Conservation (phyloP, 1,140 invertebrate species). For the Pseudoatta argentina region DNA sequence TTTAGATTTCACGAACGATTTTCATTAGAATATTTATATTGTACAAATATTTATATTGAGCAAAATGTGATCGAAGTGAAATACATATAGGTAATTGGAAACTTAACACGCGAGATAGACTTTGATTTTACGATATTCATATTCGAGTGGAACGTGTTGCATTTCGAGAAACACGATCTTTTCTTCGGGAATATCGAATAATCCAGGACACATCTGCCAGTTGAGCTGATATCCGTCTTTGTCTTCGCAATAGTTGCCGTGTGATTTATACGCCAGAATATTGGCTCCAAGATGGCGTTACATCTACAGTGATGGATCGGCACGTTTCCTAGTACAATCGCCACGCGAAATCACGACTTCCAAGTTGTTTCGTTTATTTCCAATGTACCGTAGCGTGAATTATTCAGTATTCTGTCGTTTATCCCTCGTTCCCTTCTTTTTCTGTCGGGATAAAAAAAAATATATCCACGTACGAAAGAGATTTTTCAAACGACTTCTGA, state of each 20-base stretch:
- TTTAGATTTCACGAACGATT: neutral
- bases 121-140: conserved; percentile 47
- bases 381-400: conserved; percentile 25
- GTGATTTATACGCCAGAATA: conserved; percentile 79
- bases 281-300: conserved; percentile 78
- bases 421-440: too few species aligned
- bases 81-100: conserved; percentile 44
- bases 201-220: conserved; percentile 72
- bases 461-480: neutral
- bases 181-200: conserved; percentile 67
- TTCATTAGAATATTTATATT: neutral
- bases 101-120: conserved; percentile 37
- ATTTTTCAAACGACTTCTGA: conserved; percentile 7
- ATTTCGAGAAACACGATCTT: conserved; percentile 55
- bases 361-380: conserved; percentile 55
- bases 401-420: conserved; percentile 15
- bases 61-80: conserved; percentile 16
- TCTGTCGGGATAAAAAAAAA: neutral
- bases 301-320: conserved; percentile 74
- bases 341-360: conserved; percentile 53
- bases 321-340: conserved; percentile 62
- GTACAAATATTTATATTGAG: neutral
- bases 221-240: conserved; percentile 77
- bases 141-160: conserved; percentile 42
- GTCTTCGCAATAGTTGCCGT: conserved; percentile 74